Base-by-base conservation (phyloP, 2,888 invertebrate species). In the Malacosoma neustria region DNA sequence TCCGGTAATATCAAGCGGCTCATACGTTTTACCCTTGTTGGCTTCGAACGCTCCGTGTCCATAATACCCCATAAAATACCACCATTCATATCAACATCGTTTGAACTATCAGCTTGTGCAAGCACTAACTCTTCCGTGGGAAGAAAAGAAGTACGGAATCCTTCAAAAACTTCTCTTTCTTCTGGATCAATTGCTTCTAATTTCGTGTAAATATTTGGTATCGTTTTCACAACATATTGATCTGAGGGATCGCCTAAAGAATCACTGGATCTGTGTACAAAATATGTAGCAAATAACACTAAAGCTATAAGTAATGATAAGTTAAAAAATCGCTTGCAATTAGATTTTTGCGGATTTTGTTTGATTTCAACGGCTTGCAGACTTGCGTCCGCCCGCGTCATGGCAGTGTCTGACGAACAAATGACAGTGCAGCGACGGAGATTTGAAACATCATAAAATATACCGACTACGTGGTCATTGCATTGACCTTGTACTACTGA, bases 111-210 rank as follows among this genome's bases (percentile, higher is more conserved):
- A 11, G 46, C 57, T 11, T 58, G 61, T 29, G 87, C 84, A 29
- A 89, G 62, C 31, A 81, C 66, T 31, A 87, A 69, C 32, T 85
- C 84, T 37, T 88, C 88, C 1, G 74, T 69, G 0, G 91, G 90
- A 31, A 90, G 63, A 51, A 89, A 91, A 11, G 90, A 90, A 0
- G 91, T 91, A 33, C 88, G 85, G 36, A 89, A 87, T 44, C 90
- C 90, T 47, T 87, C 81, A 55, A 90, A 86, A 1, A 90, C 72
- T 33, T 89, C 88, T 36, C 88, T 72, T 40, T 89, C 89, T 39
- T 90, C 89, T 11, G 87, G 71, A 46, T 89, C 75, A 2, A 72
- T 57, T 6, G 60, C 55, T 51, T 87, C 87, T 22, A 77, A 60
- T 15, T 61, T 67, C 1, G 69, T 72, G 45, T 79, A 85, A 5